Evolutionary conservation across 2,888 invertebrate species (phyloP), one percentile per base, ranked within the genome.

Genomic region (Notodonta dromedarius): DNA sequence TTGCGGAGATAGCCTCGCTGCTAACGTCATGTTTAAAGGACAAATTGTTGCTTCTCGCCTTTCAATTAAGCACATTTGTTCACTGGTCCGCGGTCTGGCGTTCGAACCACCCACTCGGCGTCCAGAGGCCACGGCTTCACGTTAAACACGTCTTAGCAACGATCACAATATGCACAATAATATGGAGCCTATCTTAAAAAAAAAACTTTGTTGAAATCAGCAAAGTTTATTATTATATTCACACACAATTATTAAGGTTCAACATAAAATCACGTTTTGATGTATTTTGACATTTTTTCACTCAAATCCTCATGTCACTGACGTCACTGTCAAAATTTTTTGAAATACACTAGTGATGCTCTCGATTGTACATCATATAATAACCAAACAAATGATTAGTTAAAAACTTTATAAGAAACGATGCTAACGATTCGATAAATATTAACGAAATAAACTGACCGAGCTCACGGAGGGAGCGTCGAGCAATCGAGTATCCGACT

Each of bases 11-110:
- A 91, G 79, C 78, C 89, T 88, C 60, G 88, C 87, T 53, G 92
- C 86, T 75, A 93, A 80, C 74, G 91, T 93, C 91, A 92, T 93
- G 66, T 87, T 87, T 73, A 84, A 73, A 77, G 84, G 80, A 74
- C 77, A 76, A 76, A 84, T 79, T 68, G 74, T 83, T 64, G 76
- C 74, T 67, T 82, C 80, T 74, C 83, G 82, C 74, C 81, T 84
- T 79, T 88, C 83, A 77, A 85, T 76, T 66, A 87, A 74, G 76
- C 89, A 89, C 88, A 90, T 90, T 82, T 84, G 83, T 73, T 80
- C 79, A 79, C 78, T 78, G 60, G 74, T 76, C 65, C 76, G 76
- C 77, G 82, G 78, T 71, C 72, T 74, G 66, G 65, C 75, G 73
- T 66, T 69, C 66, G 76, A 81, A 77, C 84, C 85, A 83, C 82